phyloP scores from a whole-genome alignment of 1,140 invertebrate species.

The Neodiprion fabricii region DNA sequence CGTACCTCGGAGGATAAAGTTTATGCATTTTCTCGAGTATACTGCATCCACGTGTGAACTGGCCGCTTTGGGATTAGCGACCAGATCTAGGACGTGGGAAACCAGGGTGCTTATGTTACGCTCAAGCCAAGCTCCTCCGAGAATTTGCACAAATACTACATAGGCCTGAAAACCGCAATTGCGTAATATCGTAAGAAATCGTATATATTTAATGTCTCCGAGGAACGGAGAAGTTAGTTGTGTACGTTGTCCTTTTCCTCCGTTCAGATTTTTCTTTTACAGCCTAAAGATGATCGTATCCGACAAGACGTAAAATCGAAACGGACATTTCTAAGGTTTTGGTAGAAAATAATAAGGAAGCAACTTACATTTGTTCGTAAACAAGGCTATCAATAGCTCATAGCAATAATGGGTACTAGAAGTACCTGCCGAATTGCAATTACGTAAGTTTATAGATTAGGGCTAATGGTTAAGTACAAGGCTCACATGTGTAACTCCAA shows the following conservation, averaged over 20 bases:
- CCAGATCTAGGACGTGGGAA: conserved; percentile 89
- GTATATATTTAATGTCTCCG: too few species aligned
- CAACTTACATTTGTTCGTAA: conserved; percentile 17
- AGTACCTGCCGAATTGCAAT: background rate
- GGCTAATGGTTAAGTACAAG: background rate
- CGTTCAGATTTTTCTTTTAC: too few species aligned
- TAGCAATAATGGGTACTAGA: background rate
- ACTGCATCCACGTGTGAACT: conserved; percentile 97
- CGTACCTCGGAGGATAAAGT: conserved; percentile 91
- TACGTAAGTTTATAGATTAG: too few species aligned
- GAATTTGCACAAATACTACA: conserved; percentile 90
- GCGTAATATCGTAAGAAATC: too few species aligned
- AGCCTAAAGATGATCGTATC: too few species aligned
- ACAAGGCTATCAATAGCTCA: conserved; percentile 16
- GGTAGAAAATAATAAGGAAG: too few species aligned
- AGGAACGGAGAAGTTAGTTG: too few species aligned
- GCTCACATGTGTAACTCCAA: conserved; percentile 91
- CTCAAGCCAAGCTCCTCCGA: conserved; percentile 95
- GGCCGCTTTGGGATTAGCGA: conserved; percentile 91
- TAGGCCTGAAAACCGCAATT: conserved; percentile 76
- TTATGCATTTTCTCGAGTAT: conserved; percentile 96
- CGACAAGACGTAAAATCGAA: too few species aligned
- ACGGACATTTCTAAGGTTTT: too few species aligned
- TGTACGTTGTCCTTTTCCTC: too few species aligned
- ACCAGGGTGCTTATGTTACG: conserved; percentile 86